Conservation (phyloP, 2,113 vertebrate genomes). For the Anseranas semipalmata region DNA sequence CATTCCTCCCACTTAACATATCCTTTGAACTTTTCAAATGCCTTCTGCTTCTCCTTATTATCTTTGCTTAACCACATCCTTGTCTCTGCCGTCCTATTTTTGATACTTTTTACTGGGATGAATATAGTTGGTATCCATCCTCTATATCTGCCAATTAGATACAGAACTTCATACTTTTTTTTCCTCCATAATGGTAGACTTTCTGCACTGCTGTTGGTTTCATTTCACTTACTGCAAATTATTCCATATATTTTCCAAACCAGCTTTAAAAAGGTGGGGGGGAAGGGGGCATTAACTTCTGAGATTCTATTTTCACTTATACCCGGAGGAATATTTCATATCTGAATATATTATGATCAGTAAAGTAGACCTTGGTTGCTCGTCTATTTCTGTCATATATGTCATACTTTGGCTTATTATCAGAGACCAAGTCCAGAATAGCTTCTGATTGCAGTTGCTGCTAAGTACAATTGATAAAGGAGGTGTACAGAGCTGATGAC, state of each 20-base stretch:
- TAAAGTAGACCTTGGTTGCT: slow-evolving; percentile 15
- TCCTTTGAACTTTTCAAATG: slow-evolving; percentile 66
- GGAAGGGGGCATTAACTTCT: slow-evolving; percentile 28
- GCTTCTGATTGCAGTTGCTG: neutral
- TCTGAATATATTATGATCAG: slow-evolving; percentile 70
- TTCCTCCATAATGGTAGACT: neutral
- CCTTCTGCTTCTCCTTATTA: slow-evolving; percentile 46
- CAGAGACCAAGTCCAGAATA: neutral
- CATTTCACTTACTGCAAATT: slow-evolving; percentile 53
- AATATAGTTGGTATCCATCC: slow-evolving; percentile 34
- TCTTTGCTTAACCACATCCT: slow-evolving; percentile 38
- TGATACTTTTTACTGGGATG: slow-evolving; percentile 36
- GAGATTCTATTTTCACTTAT: slow-evolving; percentile 58
- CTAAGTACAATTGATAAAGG: neutral
- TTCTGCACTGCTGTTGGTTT: slow-evolving; percentile 65
- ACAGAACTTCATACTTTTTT: slow-evolving; percentile 14
- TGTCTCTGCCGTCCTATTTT: slow-evolving; percentile 33
- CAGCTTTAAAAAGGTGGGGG: neutral
- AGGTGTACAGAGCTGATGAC: neutral
- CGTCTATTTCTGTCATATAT: slow-evolving; percentile 9
- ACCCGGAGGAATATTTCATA: slow-evolving; percentile 56
- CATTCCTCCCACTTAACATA: slow-evolving; percentile 51
- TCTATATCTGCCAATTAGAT: slow-evolving; percentile 66
- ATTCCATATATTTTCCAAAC: slow-evolving; percentile 53
- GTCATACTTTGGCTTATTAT: slow-evolving; percentile 10